phyloP scores from a whole-genome alignment of 1,140 invertebrate species.

The Ephestia elutella region DNA sequence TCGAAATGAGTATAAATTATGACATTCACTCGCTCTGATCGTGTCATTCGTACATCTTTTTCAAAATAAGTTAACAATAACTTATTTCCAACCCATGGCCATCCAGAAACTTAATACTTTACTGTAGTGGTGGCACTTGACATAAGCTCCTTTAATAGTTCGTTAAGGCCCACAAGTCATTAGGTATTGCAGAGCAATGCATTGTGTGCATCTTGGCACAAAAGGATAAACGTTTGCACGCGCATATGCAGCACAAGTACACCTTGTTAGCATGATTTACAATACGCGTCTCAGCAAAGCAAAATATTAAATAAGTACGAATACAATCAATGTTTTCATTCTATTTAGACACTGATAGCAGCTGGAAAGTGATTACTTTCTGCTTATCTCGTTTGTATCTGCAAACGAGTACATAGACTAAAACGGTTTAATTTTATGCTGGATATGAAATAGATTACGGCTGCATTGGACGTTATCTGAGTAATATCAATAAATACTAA shows the following conservation, averaged over 20 bases:
- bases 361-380: neutral
- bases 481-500: neutral
- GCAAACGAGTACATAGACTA: neutral
- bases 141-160: conserved; percentile 27
- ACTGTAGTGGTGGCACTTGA: neutral
- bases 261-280: conserved; percentile 53
- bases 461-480: neutral
- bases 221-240: conserved; percentile 32
- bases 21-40: neutral
- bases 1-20: conserved; percentile 31
- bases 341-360: conserved; percentile 8
- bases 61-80: neutral
- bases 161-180: conserved; percentile 31
- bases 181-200: conserved; percentile 21
- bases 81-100: neutral
- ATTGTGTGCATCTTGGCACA: conserved; percentile 25
- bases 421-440: neutral
- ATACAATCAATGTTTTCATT: conserved; percentile 1
- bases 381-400: neutral
- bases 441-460: neutral
- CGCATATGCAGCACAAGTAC: conserved; percentile 25
- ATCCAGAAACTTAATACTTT: neutral
- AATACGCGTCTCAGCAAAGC: conserved; percentile 1
- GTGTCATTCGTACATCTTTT: neutral
- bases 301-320: neutral